These are phyloP conservation scores for Isurus oxyrinchus DNA, from an alignment of 2,113 vertebrate genomes.

Conservation along the genomic window DNA sequence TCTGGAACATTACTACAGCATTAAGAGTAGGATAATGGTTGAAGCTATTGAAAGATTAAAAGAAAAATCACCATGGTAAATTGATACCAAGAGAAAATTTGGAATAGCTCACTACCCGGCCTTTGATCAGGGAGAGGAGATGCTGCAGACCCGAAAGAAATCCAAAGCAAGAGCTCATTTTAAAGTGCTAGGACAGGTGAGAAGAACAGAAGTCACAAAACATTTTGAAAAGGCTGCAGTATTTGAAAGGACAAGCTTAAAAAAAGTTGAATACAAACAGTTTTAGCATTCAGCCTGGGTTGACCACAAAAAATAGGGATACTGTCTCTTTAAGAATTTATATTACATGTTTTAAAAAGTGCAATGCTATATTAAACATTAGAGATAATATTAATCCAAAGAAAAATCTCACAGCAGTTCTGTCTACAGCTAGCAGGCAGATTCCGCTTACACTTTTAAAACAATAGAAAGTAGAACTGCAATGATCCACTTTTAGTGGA, in stretches of 20 bases:
- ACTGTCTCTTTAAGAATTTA: slow-evolving; percentile 35
- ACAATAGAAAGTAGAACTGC: slow-evolving; percentile 65
- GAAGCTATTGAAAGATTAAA: background rate
- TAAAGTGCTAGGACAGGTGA: background rate
- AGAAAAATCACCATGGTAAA: background rate
- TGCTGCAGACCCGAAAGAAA: background rate
- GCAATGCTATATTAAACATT: background rate
- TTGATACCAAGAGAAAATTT: background rate
- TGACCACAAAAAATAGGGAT: background rate
- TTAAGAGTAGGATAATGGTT: background rate
- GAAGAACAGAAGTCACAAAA: background rate
- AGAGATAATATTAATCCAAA: slow-evolving; percentile 29
- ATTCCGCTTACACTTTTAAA: slow-evolving; percentile 71
- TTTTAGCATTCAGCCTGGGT: background rate
- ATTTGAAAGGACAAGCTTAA: slow-evolving; percentile 5
- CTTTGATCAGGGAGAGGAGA: background rate
- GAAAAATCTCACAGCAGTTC: slow-evolving; percentile 33
- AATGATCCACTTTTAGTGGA: slow-evolving; percentile 63
- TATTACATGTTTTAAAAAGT: background rate
- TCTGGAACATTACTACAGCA: background rate
- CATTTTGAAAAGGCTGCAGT: slow-evolving; percentile 32
- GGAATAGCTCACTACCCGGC: background rate
- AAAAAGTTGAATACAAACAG: background rate
- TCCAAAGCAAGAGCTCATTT: background rate
- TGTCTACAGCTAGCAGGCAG: slow-evolving; percentile 61